Percentiles rank a stretch among this genome's conserved stretches.
Evolutionary conservation across 2,888 invertebrate genomes (phyloP).

Genomic region (Stictocephala bisonia): DNA sequence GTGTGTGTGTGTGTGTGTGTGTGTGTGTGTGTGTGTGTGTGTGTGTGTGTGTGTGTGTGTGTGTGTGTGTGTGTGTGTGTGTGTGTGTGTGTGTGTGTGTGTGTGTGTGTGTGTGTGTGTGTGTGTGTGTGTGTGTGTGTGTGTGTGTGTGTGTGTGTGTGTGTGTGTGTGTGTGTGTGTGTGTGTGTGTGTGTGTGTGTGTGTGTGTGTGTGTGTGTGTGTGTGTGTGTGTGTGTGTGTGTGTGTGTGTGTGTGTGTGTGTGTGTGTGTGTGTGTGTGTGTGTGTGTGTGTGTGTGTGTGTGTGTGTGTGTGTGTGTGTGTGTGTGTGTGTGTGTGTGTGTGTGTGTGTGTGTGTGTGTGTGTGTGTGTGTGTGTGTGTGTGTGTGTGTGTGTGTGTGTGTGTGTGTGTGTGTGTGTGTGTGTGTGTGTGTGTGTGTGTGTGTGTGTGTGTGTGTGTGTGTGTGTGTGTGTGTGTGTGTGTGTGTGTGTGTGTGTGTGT

Average conservation of each 20-base stretch:
- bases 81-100: conserved; percentile 36
- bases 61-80: conserved; percentile 35
- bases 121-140: conserved; percentile 31
- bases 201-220: conserved; percentile 37
- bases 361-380: conserved; percentile 41
- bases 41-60: conserved; percentile 36
- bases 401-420: conserved; percentile 36
- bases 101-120: conserved; percentile 36
- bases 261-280: conserved; percentile 38
- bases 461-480: conserved; percentile 36
- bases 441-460: conserved; percentile 33
- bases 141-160: conserved; percentile 36
- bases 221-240: conserved; percentile 41
- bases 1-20: conserved; percentile 41
- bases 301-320: conserved; percentile 38
- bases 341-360: conserved; percentile 41
- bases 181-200: conserved; percentile 31
- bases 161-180: conserved; percentile 36
- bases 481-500: conserved; percentile 42
- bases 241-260: conserved; percentile 40
- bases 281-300: conserved; percentile 33
- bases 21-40: conserved; percentile 37
- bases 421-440: conserved; percentile 41
- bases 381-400: conserved; percentile 37
- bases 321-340: conserved; percentile 41